Evolutionary conservation across 1,140 invertebrate species (phyloP), one percentile per base, ranked within the genome.

Genomic region (Heliconius himera): DNA sequence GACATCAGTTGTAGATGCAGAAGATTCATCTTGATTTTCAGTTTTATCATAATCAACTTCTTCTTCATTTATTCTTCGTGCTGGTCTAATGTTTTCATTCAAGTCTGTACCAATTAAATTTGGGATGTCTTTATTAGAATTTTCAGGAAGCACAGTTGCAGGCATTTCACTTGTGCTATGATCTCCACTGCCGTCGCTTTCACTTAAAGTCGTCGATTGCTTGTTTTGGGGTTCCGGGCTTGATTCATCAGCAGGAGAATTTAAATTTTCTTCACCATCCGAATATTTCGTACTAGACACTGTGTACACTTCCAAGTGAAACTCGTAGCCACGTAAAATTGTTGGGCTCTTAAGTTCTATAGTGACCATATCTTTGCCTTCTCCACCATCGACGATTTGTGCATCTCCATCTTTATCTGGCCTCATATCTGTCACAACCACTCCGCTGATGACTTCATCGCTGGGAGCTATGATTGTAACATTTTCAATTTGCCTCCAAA

Each of bases 261-360:
- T 9, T 18, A 70, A 38, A n/a, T 78, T 38, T 77, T 77, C 76
- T 76, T 80, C 82, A 56, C 36, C 78, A 54, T 80, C 70, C 66
- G 76, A 73, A 33, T 33, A 60, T 72, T 49, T 51, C 2, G 72
- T 77, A 46, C 83, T 80, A 6, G 84, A 78, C 20, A 77, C 72
- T 9, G 86, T 82, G 51, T 85, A 93, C 0, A 90, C 90, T 87
- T 90, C 82, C 11, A 94, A 84, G 16, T 88, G 85, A 74, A 93
- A 94, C 22, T 90, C 87, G 70, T 90, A 92, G 46, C 93, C 93
- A 80, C 92, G 82, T 46, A 94, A 86, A 22, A 87, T 84, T 8
- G 90, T 88, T 8, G 93, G 93, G 66, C 92, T 91, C 81, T 93
- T 91, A 1, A 94, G 74, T 83, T 93, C 89, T 77, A 94, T 85